Evolutionary conservation across 2,888 invertebrate species (phyloP).

Genomic region (Endomychus coccineus): DNA sequence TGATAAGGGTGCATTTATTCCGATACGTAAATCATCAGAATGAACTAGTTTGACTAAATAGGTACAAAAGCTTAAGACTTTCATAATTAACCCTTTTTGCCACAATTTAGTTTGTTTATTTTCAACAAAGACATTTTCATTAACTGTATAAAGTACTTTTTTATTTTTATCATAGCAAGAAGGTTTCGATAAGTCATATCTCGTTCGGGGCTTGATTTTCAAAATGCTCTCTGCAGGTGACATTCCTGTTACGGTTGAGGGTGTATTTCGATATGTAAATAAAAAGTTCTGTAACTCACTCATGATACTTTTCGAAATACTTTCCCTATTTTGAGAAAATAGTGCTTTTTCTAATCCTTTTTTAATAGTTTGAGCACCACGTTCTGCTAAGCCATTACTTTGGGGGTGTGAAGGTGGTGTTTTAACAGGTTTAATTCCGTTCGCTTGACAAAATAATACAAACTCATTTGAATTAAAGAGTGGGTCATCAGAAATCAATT

Average conservation of each 20-base stretch:
- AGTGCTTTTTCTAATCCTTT: too few relatives aligned
- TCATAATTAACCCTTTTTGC: too few relatives aligned
- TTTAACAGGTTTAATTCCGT: slow-evolving; percentile 23
- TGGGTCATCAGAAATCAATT: slow-evolving; percentile 23
- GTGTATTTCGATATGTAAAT: slow-evolving; percentile 15
- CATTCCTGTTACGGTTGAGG: slow-evolving; percentile 3
- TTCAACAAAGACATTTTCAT: slow-evolving; percentile 4
- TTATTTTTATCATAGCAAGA: too few relatives aligned
- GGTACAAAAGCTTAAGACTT: too few relatives aligned
- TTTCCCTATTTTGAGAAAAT: background rate
- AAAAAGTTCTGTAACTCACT: too few relatives aligned
- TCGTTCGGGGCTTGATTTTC: slow-evolving; percentile 13
- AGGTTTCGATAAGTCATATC: slow-evolving; percentile 17
- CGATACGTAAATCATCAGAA: too few relatives aligned
- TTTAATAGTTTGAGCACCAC: too few relatives aligned
- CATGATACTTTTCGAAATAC: too few relatives aligned
- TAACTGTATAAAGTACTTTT: slow-evolving; percentile 1
- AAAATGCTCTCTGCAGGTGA: too few relatives aligned
- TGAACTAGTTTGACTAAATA: too few relatives aligned
- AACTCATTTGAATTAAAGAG: slow-evolving; percentile 22
- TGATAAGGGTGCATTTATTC: too few relatives aligned
- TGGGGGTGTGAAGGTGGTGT: slow-evolving; percentile 23
- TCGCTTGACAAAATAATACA: slow-evolving; percentile 21
- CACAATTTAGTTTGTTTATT: too few relatives aligned
- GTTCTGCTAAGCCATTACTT: slow-evolving; percentile 22